phyloP scores from a whole-genome alignment of 1,140 invertebrate genomes.

The Liolophura sinensis region DNA sequence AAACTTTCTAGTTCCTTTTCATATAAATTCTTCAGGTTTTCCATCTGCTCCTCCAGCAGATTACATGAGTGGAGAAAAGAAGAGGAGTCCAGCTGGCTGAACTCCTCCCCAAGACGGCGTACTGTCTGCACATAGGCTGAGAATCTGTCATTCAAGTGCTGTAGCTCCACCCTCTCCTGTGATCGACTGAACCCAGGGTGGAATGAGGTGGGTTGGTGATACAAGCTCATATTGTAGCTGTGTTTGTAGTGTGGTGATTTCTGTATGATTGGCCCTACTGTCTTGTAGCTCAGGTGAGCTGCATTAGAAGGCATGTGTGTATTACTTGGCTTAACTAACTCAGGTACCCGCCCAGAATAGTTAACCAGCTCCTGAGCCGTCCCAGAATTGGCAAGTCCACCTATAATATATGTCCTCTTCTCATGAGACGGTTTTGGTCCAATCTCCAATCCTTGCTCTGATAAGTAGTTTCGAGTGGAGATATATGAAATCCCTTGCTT shows the following conservation, averaged over 20 bases:
- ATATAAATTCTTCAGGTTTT: constrained; percentile 37
- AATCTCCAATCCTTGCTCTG: background rate
- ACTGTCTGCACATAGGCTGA: constrained; percentile 31
- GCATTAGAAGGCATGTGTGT: background rate
- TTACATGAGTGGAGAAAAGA: constrained; percentile 34
- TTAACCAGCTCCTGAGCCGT: background rate
- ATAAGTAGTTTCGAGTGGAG: constrained; percentile 3
- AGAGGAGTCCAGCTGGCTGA: constrained; percentile 30
- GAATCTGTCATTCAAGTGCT: constrained; percentile 39
- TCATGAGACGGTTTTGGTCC: background rate
- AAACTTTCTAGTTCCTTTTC: constrained; percentile 42
- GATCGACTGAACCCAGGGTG: constrained; percentile 15
- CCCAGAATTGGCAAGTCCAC: background rate
- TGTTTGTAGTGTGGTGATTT: background rate
- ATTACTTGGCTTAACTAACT: constrained; percentile 9
- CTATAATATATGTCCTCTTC: constrained; percentile 2
- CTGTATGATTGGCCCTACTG: background rate
- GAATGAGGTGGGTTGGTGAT: constrained; percentile 2
- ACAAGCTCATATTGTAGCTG: background rate
- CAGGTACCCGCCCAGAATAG: background rate
- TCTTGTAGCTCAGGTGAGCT: constrained; percentile 1
- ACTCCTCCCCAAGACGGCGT: constrained; percentile 26
- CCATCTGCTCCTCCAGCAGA: constrained; percentile 37
- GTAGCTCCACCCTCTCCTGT: constrained; percentile 42
- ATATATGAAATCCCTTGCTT: constrained; percentile 1